Base-by-base conservation (phyloP, 2,113 vertebrate genomes). In the Catharus fuscescens region DNA sequence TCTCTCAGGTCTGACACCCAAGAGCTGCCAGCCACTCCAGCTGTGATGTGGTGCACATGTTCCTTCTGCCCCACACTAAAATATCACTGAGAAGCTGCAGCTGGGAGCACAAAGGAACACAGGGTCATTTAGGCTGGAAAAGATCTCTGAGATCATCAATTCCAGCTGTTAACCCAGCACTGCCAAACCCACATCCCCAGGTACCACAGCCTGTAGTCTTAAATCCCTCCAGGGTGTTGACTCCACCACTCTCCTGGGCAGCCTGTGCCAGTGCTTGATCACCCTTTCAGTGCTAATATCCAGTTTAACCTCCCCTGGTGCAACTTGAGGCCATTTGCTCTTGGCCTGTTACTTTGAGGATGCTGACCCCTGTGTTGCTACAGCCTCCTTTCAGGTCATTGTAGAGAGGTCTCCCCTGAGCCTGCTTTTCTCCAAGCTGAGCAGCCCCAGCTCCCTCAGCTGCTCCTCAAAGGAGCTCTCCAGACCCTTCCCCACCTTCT, bases 151-250 rank as follows among this genome's bases (percentile, higher is more conserved):
- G 45, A 13, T 52, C 31, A 42, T 36, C 14, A 36, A 1, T 53
- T 54, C 47, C 47, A 44, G 0, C 5, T 0, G 0, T 19, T 36
- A 73, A 66, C 23, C 14, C 61, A 76, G 54, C 45, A 7, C 20
- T 54, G 40, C 54, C 54, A 54, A 82, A 20, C 12, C 47, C 29
- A 40, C 0, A 0, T 61, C 18, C 34, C 34, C 25, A 13, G 10
- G 29, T 32, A 4, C 29, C 79, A 34, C 62, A 36, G n/a, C n/a
- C n/a, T n/a, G n/a, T n/a, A 54, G 11, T 6, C 29, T 56, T 47
- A 42, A 54, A 77, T 36, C 8, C 14, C 29, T 31, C 9, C n/a
- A 34, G 47, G 17, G 4, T 31, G 4, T 12, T 82, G 38, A 28
- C n/a, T 29, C 28, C 17, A 53, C 24, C 5, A n/a, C 9, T 61